Percentiles rank a stretch among this genome's conserved stretches.
Conservation (phyloP, 64 coral and sea anemone species). For the Porites lutea region DNA sequence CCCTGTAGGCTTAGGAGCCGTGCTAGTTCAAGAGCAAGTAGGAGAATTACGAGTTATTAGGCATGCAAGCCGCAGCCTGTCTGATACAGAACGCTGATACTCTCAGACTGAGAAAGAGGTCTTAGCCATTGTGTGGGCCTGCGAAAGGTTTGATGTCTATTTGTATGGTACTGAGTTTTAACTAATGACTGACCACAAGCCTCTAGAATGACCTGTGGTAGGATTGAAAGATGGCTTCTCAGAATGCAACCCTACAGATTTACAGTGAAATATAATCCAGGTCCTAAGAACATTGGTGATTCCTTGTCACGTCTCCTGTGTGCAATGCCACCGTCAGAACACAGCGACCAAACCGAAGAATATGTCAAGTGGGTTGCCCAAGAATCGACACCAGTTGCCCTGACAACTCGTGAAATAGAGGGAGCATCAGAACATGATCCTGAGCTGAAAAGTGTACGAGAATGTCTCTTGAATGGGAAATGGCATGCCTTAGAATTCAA, state of each 20-base stretch:
- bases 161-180: constrained; percentile 48
- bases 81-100: too few species aligned
- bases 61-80: too few species aligned
- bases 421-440: constrained; percentile 23
- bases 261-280: constrained; percentile 16
- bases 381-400: constrained; percentile 43
- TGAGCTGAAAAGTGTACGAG: constrained; percentile 33
- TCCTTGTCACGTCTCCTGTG: constrained; percentile 6
- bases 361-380: constrained; percentile 47
- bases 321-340: neutral
- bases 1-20: too few species aligned
- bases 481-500: neutral
- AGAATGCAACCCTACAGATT: constrained; percentile 52
- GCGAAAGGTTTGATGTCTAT: constrained; percentile 55
- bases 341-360: neutral
- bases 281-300: constrained; percentile 2
- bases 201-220: constrained; percentile 44
- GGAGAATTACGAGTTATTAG: too few species aligned
- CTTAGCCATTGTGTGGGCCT: neutral
- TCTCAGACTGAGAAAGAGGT: too few species aligned
- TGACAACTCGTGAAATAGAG: constrained; percentile 25
- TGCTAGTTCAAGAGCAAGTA: too few species aligned
- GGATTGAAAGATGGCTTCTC: constrained; percentile 52
- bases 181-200: constrained; percentile 64
- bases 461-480: neutral